These are phyloP conservation scores for Cnemophilus loriae DNA, from an alignment of 2,113 vertebrate species.

Conservation along the genomic window DNA sequence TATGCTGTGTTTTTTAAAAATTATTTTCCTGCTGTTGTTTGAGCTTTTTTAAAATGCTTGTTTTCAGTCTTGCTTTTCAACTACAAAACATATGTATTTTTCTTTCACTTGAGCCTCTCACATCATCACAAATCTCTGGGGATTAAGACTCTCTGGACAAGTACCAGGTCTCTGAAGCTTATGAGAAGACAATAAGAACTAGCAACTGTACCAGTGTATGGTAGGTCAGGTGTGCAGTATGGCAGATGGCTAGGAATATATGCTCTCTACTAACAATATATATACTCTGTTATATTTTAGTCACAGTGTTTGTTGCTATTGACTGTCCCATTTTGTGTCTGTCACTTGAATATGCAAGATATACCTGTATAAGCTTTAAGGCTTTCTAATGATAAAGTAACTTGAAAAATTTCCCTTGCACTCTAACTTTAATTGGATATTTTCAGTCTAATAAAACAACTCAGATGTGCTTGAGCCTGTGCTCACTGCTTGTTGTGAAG, in stretches of 20 bases:
- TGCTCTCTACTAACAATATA: not conserved
- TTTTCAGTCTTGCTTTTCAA: not conserved
- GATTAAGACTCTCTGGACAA: not conserved
- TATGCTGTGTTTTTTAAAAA: fast-evolving
- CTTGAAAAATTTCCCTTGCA: not conserved
- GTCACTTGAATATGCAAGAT: not conserved
- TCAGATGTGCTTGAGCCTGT: not conserved
- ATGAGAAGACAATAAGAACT: not conserved
- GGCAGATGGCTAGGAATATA: not conserved
- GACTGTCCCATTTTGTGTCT: not conserved
- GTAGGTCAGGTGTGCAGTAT: not conserved
- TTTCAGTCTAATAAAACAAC: not conserved
- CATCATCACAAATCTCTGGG: not conserved
- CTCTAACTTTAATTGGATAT: not conserved
- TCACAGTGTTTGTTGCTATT: not conserved
- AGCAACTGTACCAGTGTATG: not conserved
- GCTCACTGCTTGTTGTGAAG: not conserved
- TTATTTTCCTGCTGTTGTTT: not conserved
- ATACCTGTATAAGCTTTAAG: not conserved
- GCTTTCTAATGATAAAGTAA: not conserved
- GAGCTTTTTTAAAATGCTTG: not conserved
- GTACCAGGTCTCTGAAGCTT: not conserved
- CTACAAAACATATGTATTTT: not conserved
- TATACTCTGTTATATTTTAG: not conserved
- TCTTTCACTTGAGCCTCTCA: not conserved